Percentiles rank a stretch among this genome's conserved stretches.
Evolutionary conservation across 2,797 vertebrate genomes (phyloP).

Genomic region (Geotrypetes seraphini): DNA sequence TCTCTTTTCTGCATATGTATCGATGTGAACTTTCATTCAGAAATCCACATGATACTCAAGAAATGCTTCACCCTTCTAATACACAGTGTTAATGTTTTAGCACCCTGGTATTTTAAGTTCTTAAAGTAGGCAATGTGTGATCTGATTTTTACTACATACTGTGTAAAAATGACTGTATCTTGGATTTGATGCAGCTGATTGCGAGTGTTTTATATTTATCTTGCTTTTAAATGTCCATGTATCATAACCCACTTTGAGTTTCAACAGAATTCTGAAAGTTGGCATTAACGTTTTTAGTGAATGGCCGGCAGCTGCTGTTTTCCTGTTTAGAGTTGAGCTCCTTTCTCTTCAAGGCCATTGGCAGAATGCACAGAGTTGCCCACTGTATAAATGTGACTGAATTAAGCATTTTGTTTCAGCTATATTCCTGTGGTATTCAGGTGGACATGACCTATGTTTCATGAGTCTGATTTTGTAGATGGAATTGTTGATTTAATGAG

Average conservation of each 20-base stretch:
- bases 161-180: conserved; percentile 56
- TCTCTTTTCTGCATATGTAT: conserved; percentile 56
- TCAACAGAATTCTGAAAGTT: conserved; percentile 16
- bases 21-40: conserved; percentile 52
- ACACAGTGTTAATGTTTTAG: conserved; percentile 42
- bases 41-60: conserved; percentile 51
- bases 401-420: conserved; percentile 35
- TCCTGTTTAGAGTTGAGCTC: conserved; percentile 30
- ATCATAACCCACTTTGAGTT: too few species aligned
- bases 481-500: too few species aligned
- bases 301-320: conserved; percentile 15
- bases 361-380: conserved; percentile 40
- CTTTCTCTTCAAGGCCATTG: conserved; percentile 19
- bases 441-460: too few species aligned
- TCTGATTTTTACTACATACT: conserved; percentile 46
- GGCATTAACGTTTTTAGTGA: conserved; percentile 17
- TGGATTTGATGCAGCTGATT: too few species aligned
- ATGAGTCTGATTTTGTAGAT: too few species aligned
- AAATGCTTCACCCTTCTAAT: conserved; percentile 42
- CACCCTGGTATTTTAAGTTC: conserved; percentile 54
- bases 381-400: conserved; percentile 32
- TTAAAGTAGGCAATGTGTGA: conserved; percentile 54
- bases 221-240: too few species aligned
- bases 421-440: too few species aligned
- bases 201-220: too few species aligned